Base-by-base conservation (phyloP, 2,888 invertebrate species). In the Brenthis hecate region DNA sequence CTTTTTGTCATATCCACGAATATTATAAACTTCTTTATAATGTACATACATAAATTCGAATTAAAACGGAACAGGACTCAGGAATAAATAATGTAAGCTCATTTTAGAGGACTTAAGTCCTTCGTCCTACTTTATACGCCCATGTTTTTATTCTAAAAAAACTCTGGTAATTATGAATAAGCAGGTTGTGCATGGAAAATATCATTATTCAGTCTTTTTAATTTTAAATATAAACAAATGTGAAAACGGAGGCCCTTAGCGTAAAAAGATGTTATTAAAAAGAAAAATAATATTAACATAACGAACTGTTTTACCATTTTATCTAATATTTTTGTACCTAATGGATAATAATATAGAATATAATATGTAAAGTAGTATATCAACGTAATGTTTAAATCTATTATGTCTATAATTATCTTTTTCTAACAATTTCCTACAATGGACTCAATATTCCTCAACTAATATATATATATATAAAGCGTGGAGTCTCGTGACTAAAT, bases 11-110 rank as follows among this genome's bases (percentile, higher is more conserved):
- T 80, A 76, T 76, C 68, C 73, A 73, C 74, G 75, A 78, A 77
- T 75, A 75, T 80, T 83, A 79, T 85, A 87, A 87, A 86, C 85
- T 80, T 82, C 84, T 83, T 85, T 86, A 85, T 87, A 87, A 90
- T 88, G 86, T 87, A 82, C 82, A 87, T 85, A 86, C 87, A 91
- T 91, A 91, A 90, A 91, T 91, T 86, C 85, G 89, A 89, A 90
- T 91, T 91, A 89, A 90, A 88, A 88, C 80, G 79, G 85, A 90
- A 86, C 85, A 87, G 86, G 85, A 81, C 81, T 81, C 76, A 70
- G 80, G 83, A 84, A 88, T 91, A 90, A 91, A 88, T 89, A 91
- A 91, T 90, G 87, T 80, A 76, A 75, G 76, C 84, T 85, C 89
- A 83, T 91, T 90, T 91, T 86, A 89, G 83, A 85, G 86, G 88